A percentile compares a stretch with the other conserved stretches of the same genome.
phyloP scores from a whole-genome alignment of 2,113 vertebrate species.

The Alexandromys fortis region DNA sequence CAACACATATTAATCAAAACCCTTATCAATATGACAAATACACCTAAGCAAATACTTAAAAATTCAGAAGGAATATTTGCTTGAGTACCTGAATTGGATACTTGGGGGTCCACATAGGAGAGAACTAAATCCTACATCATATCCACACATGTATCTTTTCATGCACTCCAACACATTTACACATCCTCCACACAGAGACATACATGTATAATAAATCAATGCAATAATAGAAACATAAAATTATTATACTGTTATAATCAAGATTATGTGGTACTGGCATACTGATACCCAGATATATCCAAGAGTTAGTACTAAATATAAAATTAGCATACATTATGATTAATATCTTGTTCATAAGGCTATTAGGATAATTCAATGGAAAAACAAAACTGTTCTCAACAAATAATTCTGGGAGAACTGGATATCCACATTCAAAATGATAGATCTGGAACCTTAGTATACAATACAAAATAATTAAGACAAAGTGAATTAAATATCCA shows the following conservation, averaged over 20 bases:
- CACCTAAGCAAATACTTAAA: not conserved
- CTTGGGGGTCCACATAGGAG: not conserved
- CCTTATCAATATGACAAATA: not conserved
- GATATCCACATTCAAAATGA: not conserved
- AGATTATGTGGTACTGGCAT: not conserved
- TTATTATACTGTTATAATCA: not conserved
- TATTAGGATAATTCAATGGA: not conserved
- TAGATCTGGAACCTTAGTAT: not conserved
- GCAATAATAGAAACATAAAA: not conserved
- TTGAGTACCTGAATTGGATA: not conserved
- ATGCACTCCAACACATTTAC: not conserved
- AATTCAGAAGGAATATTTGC: not conserved
- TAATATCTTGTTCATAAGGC: not conserved
- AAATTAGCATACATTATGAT: slow-evolving; percentile 15
- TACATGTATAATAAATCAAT: not conserved
- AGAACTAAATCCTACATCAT: not conserved
- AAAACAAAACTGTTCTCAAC: not conserved
- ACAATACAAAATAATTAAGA: not conserved
- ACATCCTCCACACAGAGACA: not conserved
- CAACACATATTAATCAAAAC: not conserved
- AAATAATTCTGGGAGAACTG: not conserved
- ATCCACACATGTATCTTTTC: not conserved
- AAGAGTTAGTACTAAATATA: slow-evolving; percentile 6
- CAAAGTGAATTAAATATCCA: not conserved
- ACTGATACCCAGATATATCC: not conserved